Percentiles rank a stretch among this genome's conserved stretches.
Evolutionary conservation across 2,797 vertebrate species (phyloP).

Genomic region (Chaenodraco wilsoni): DNA sequence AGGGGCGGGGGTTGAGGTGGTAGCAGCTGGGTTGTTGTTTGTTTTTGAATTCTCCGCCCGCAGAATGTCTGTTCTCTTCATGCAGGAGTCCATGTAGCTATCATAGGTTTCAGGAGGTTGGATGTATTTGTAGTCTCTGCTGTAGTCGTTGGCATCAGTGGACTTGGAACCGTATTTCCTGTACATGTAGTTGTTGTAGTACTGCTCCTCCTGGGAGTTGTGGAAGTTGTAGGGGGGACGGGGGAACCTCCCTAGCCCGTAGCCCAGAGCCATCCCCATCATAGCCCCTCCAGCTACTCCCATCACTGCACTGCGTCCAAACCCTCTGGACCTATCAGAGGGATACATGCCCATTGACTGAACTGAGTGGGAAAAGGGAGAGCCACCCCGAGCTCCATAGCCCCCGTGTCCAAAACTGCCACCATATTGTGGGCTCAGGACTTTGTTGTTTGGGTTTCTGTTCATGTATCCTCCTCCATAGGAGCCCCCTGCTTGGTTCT

Average conservation of each 20-base stretch:
- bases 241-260: slow-evolving; percentile 77
- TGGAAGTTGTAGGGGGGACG: slow-evolving; percentile 70
- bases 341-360: slow-evolving; percentile 68
- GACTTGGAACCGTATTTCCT: slow-evolving; percentile 63
- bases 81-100: slow-evolving; percentile 69
- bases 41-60: slow-evolving; percentile 23
- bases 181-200: slow-evolving; percentile 83
- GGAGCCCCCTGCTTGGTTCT: slow-evolving; percentile 40
- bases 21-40: background rate
- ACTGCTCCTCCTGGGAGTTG: slow-evolving; percentile 68
- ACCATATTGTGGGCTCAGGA: slow-evolving; percentile 79
- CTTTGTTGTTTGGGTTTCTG: slow-evolving; percentile 79
- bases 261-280: slow-evolving; percentile 79
- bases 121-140: slow-evolving; percentile 66
- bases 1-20: background rate
- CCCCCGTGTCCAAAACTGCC: slow-evolving; percentile 70
- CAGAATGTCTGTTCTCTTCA: slow-evolving; percentile 70
- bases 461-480: slow-evolving; percentile 74
- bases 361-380: slow-evolving; percentile 75
- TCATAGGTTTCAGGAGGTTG: slow-evolving; percentile 53
- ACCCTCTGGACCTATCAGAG: slow-evolving; percentile 70
- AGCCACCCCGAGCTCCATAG: slow-evolving; percentile 56
- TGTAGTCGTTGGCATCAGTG: slow-evolving; percentile 65
- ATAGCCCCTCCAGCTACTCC: slow-evolving; percentile 73
- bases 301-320: slow-evolving; percentile 70